phyloP scores from a whole-genome alignment of 2,113 vertebrate species.

The Tychaedon coryphoeus region DNA sequence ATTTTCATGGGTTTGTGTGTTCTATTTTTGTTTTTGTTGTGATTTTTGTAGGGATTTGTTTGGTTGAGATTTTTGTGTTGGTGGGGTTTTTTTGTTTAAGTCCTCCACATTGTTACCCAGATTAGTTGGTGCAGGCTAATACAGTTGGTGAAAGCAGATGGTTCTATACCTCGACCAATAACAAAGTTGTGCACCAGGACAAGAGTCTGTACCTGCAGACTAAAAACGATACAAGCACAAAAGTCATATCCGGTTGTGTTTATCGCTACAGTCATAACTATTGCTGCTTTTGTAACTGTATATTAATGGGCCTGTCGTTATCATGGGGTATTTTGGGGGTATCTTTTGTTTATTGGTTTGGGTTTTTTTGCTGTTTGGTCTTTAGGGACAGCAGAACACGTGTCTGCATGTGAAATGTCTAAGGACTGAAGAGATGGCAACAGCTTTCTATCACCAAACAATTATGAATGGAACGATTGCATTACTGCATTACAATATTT shows the following conservation, averaged over 20 bases:
- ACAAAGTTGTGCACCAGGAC: background rate
- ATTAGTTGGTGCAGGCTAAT: background rate
- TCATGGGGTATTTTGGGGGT: background rate
- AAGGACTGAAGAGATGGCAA: background rate
- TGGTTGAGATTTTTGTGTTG: background rate
- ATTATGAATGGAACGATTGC: background rate
- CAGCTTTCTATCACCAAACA: background rate
- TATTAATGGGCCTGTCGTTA: background rate
- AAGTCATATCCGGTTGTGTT: background rate
- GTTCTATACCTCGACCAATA: background rate
- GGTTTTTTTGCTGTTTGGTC: background rate
- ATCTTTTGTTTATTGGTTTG: background rate
- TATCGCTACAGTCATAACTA: background rate
- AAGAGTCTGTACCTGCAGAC: background rate
- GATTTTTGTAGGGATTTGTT: background rate
- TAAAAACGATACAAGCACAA: background rate
- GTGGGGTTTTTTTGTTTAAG: background rate
- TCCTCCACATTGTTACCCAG: background rate
- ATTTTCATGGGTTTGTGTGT: background rate
- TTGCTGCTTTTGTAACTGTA: background rate
- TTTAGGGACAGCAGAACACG: background rate
- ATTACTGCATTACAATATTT: background rate
- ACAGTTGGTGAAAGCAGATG: background rate
- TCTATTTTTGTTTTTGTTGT: background rate
- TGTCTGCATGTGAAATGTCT: background rate